These are phyloP conservation scores for Sthenelais limicola DNA, from an alignment of 2,888 invertebrate species.

Conservation along the genomic window DNA sequence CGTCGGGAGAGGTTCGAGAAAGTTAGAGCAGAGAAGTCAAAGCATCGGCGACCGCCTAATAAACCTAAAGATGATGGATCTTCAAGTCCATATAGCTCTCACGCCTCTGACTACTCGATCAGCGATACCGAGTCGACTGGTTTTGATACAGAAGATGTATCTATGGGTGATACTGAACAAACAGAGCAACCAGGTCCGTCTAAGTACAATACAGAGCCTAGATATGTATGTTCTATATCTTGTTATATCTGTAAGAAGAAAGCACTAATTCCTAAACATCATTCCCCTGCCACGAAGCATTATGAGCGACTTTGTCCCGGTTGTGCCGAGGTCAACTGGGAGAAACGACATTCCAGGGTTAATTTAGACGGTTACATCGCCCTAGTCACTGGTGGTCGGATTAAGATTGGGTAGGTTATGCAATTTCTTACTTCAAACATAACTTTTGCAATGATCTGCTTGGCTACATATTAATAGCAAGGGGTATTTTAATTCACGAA, in stretches of 20 bases:
- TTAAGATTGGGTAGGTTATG: slow-evolving; percentile 41
- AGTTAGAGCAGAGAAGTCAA: too few species aligned
- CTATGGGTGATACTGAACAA: background rate
- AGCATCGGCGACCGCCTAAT: background rate
- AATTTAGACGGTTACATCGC: slow-evolving; percentile 33
- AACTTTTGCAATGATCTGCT: too few species aligned
- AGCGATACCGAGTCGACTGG: background rate
- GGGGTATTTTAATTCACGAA: too few species aligned
- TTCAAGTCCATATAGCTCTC: background rate
- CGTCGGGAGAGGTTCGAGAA: background rate
- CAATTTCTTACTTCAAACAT: slow-evolving; percentile 1
- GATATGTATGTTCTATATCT: background rate
- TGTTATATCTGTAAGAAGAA: background rate
- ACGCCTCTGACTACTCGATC: background rate
- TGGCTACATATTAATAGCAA: too few species aligned
- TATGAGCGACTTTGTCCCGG: slow-evolving; percentile 35
- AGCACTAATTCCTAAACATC: background rate
- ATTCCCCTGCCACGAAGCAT: background rate
- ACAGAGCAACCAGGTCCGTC: background rate
- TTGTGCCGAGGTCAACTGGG: slow-evolving; percentile 38
- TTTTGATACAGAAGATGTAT: background rate
- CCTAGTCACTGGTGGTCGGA: slow-evolving; percentile 42
- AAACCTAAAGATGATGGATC: background rate
- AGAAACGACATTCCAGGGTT: slow-evolving; percentile 10
- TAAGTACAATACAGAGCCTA: background rate